Base-by-base conservation (phyloP, 2,797 vertebrate species). In the Thripadectes ignobilis region DNA sequence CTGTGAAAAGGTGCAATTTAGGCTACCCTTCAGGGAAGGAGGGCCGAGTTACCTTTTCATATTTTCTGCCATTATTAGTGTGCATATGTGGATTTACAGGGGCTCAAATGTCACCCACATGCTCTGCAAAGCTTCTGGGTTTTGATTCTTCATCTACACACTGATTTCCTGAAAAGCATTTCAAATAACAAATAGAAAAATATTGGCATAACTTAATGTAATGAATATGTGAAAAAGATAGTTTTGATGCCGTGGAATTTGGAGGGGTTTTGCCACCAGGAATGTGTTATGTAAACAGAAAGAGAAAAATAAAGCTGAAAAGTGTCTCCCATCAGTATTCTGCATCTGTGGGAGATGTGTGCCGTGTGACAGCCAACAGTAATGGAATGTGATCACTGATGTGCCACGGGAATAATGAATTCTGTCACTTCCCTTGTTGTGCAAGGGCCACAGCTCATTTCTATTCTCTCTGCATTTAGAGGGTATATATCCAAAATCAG, bases 391-490 rank as follows among this genome's bases (percentile, higher is more conserved):
- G 82, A 59, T 86, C 82, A 71, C 59, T 95, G 87, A 90, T 0
- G 0, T 94, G 88, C 59, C 67, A 82, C 2, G 36, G 73, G 63
- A 95, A 88, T 95, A 95, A 95, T 66, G 68, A 93, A 92, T 94
- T 84, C 87, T 96, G 88, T 90, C 92, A 89, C 69, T 91, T 73
- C 41, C 38, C n/a, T 84, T 41, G 1, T 52, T 45, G 43, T 75
- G 41, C 41, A 57, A 94, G 74, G 71, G 51, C 52, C 63, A 90
- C 63, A 82, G 59, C 48, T 93, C 79, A 66, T 89, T 95, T 75
- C 52, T 62, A 38, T 83, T 89, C 84, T 57, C 38, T 45, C 58
- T 73, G 38, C 30, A 27, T 90, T 93, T 41, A 16, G 7, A 6
- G 59, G 55, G 62, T 84, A 36, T n/a, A 68, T 41, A 69, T 48